phyloP scores from a whole-genome alignment of 2,113 vertebrate species.

The Protobothrops flavoviridis region DNA sequence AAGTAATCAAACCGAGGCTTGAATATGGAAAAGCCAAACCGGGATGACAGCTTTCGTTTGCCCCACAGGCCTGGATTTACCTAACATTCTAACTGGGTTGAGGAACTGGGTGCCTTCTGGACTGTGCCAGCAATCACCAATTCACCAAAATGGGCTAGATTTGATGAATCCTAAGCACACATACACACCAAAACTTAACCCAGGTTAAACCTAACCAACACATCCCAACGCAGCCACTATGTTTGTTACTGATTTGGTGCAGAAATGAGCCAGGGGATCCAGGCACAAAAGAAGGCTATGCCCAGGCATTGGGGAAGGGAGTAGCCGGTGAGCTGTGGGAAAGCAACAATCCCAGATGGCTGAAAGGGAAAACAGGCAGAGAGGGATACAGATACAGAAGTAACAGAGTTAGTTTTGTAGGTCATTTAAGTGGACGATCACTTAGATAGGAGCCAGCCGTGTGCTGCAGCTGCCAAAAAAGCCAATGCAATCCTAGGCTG shows the following conservation, averaged over 20 bases:
- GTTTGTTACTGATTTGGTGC: not conserved
- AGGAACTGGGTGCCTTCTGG: not conserved
- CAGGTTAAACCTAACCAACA: not conserved
- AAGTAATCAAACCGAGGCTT: not conserved
- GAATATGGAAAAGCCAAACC: not conserved
- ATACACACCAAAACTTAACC: accelerated
- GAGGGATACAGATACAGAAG: too few relatives aligned
- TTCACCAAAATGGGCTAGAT: not conserved
- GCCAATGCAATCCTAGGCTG: too few relatives aligned
- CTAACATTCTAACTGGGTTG: not conserved
- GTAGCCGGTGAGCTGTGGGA: not conserved
- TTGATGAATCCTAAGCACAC: not conserved
- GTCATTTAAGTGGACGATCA: too few relatives aligned
- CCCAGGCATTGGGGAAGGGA: not conserved
- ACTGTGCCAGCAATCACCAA: not conserved
- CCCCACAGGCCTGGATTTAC: not conserved
- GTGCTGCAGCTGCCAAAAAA: too few relatives aligned
- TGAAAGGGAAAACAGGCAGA: not conserved
- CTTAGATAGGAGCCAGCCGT: too few relatives aligned
- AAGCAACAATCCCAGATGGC: not conserved
- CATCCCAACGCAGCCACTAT: not conserved
- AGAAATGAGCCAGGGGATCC: too few relatives aligned
- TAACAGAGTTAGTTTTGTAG: too few relatives aligned
- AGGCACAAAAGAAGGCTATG: not conserved
- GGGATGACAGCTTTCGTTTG: not conserved